Percentiles rank a stretch among this genome's conserved stretches.
These are phyloP conservation scores for Hepsetus odoe DNA, from an alignment of 2,113 vertebrate genomes.

Conservation along the genomic window DNA sequence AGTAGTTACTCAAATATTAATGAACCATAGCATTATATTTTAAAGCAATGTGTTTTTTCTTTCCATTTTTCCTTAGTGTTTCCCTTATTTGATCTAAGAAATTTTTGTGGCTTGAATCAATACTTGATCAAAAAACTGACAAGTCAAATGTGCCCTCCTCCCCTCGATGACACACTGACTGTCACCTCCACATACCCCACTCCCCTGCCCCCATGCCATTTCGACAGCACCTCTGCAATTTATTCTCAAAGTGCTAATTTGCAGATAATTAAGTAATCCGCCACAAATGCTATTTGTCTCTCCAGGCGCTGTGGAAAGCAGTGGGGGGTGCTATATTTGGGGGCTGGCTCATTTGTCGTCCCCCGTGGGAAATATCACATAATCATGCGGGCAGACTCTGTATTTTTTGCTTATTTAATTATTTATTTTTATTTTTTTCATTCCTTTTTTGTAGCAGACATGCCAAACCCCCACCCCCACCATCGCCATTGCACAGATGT, in stretches of 20 bases:
- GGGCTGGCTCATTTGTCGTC: conserved; percentile 67
- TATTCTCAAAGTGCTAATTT: conserved; percentile 77
- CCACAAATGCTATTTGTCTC: conserved; percentile 75
- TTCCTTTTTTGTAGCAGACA: background rate
- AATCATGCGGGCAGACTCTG: conserved; percentile 60
- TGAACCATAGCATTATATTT: background rate
- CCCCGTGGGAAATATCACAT: conserved; percentile 58
- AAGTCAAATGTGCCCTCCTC: conserved; percentile 5
- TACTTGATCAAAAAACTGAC: conserved; percentile 30
- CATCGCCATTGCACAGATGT: conserved; percentile 35
- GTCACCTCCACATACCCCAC: conserved; percentile 6
- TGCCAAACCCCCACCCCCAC: background rate
- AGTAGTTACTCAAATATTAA: conserved; percentile 11
- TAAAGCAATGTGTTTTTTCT: background rate
- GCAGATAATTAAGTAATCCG: conserved; percentile 80
- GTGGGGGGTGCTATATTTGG: conserved; percentile 65
- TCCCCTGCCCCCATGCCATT: conserved; percentile 12
- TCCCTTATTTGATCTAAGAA: background rate
- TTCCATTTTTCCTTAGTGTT: background rate
- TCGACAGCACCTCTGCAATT: conserved; percentile 65
- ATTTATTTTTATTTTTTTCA: conserved; percentile 5
- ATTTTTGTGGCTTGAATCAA: background rate
- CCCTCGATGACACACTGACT: conserved; percentile 33
- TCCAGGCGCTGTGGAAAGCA: conserved; percentile 61
- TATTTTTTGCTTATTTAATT: background rate